A percentile compares a stretch with the other conserved stretches of the same genome.
Conservation (phyloP, 1,140 invertebrate species). For the Danaus plexippus region DNA sequence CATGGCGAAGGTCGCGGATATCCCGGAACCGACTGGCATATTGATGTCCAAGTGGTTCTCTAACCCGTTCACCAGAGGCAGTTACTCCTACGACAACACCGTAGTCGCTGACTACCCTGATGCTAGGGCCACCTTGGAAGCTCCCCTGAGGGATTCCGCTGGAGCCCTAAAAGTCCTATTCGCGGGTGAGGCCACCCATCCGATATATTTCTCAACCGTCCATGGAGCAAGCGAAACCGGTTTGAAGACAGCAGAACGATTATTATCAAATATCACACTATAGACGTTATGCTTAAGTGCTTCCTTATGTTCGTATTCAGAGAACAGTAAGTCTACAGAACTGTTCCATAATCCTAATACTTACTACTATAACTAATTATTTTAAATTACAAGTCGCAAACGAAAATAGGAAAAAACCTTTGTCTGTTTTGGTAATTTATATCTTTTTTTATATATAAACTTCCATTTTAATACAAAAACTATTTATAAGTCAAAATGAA, state of each 20-base stretch:
- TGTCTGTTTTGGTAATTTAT: too few species aligned
- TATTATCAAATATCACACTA: slow-evolving; percentile 6
- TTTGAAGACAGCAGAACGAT: slow-evolving; percentile 66
- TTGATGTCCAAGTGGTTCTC: slow-evolving; percentile 30
- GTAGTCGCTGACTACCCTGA: slow-evolving; percentile 19
- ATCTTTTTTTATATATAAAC: too few species aligned
- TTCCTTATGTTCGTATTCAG: too few species aligned
- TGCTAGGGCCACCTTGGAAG: slow-evolving; percentile 18
- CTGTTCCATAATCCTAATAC: too few species aligned
- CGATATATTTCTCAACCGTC: slow-evolving; percentile 73
- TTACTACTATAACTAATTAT: too few species aligned
- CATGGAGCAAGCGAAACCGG: slow-evolving; percentile 74
- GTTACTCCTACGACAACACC: slow-evolving; percentile 32
- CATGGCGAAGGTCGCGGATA: slow-evolving; percentile 21
- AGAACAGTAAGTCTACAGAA: too few species aligned
- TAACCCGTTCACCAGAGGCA: slow-evolving; percentile 33
- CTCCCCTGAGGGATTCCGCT: slow-evolving; percentile 20
- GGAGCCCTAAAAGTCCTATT: slow-evolving; percentile 28
- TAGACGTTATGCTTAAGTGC: too few species aligned
- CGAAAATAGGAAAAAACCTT: too few species aligned
- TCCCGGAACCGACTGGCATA: slow-evolving; percentile 28
- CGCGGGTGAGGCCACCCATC: slow-evolving; percentile 53
- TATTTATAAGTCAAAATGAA: too few species aligned
- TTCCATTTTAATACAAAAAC: too few species aligned
- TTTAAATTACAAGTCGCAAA: too few species aligned